Conservation (phyloP, 2,797 vertebrate genomes). For the Acropternis orthonyx region DNA sequence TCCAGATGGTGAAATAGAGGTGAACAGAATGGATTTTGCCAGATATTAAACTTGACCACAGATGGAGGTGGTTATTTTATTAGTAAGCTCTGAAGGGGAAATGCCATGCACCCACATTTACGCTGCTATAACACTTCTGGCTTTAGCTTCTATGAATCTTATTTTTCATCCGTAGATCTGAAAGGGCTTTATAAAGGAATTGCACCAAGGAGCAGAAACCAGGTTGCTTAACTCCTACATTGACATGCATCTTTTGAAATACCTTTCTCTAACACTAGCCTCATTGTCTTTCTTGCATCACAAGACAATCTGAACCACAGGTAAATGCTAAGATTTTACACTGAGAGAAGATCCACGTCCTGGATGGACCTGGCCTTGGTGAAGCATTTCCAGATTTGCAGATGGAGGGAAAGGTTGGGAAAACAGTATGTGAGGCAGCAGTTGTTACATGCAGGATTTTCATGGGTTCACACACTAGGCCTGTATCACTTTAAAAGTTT, state of each 20-base stretch:
- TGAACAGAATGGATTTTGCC: constrained; percentile 47
- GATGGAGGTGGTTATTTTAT: constrained; percentile 18
- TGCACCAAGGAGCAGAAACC: background rate
- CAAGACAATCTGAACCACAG: background rate
- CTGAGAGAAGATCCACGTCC: background rate
- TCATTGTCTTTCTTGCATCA: background rate
- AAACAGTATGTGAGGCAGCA: background rate
- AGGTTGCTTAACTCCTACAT: background rate
- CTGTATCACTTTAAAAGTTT: background rate
- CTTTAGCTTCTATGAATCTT: constrained; percentile 26
- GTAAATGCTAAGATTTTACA: background rate
- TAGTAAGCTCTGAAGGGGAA: constrained; percentile 39
- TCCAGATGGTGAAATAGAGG: constrained; percentile 43
- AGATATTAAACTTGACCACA: constrained; percentile 62
- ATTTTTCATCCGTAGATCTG: background rate
- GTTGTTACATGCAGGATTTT: background rate
- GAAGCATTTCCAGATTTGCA: background rate
- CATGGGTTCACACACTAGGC: background rate
- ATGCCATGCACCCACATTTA: constrained; percentile 35
- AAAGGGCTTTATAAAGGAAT: constrained; percentile 31
- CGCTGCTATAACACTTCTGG: background rate
- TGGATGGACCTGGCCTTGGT: background rate
- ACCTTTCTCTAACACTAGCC: background rate
- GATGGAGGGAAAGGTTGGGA: background rate
- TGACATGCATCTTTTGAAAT: background rate